A percentile compares a stretch with the other conserved stretches of the same genome.
Evolutionary conservation across 2,113 vertebrate species (phyloP).

Genomic region (Prionailurus viverrinus): DNA sequence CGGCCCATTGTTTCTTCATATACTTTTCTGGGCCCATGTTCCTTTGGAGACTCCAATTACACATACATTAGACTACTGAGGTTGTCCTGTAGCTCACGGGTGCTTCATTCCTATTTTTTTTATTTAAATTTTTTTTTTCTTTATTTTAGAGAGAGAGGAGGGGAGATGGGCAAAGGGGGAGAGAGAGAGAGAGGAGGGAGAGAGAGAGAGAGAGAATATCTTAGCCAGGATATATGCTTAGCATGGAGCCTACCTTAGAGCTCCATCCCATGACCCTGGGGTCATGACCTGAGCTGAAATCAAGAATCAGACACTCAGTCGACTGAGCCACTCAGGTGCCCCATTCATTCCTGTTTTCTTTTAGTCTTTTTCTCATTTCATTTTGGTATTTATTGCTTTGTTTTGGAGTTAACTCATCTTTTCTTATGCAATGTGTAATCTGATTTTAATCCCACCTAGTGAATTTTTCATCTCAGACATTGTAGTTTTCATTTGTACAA

Average conservation of each 20-base stretch:
- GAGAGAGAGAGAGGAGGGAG: background rate
- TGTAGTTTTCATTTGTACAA: background rate
- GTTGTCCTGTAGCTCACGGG: background rate
- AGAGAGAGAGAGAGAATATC: background rate
- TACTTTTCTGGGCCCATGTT: background rate
- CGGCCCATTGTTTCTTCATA: background rate
- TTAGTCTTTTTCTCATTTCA: background rate
- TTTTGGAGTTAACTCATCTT: background rate
- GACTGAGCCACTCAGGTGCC: background rate
- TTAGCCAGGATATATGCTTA: background rate
- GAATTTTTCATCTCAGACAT: slow-evolving; percentile 12
- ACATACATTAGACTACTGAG: background rate
- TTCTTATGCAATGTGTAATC: background rate
- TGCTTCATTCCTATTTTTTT: background rate
- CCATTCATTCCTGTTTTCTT: background rate
- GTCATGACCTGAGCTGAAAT: background rate
- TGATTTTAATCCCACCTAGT: background rate
- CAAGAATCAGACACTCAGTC: background rate
- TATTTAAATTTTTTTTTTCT: background rate
- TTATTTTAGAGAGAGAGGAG: background rate
- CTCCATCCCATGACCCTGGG: background rate
- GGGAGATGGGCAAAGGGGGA: background rate
- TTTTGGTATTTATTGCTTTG: slow-evolving; percentile 30
- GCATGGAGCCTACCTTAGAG: background rate
- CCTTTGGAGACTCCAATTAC: background rate